phyloP scores from a whole-genome alignment of 2,888 invertebrate genomes.

The Orgyia antiqua region DNA sequence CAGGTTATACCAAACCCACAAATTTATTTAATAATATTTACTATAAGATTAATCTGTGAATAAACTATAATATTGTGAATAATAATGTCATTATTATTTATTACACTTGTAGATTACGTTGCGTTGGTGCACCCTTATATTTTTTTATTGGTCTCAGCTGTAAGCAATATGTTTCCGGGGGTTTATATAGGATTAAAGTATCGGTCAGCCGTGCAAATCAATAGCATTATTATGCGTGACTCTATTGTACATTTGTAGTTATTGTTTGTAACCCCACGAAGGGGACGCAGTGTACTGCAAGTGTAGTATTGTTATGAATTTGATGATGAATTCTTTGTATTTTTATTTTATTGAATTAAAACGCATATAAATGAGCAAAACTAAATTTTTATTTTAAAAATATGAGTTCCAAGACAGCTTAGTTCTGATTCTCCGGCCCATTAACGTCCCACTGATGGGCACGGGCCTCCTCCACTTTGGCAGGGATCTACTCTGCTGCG shows the following conservation, averaged over 20 bases:
- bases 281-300: conserved; percentile 13
- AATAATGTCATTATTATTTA: conserved; percentile 28
- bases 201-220: conserved; percentile 54
- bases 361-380: no score
- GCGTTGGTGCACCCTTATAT: conserved; percentile 20
- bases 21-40: no score
- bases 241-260: conserved; percentile 40
- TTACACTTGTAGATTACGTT: conserved; percentile 25
- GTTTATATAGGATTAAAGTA: conserved; percentile 55
- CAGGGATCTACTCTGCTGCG: no score
- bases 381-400: no score
- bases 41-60: not conserved
- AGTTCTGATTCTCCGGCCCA: no score
- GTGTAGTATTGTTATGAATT: conserved; percentile 12
- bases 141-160: conserved; percentile 48
- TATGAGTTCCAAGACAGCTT: no score
- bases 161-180: conserved; percentile 56
- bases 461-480: no score
- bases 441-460: no score
- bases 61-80: conserved; percentile 7
- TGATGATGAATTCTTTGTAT: no score
- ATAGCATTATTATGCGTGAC: conserved; percentile 54
- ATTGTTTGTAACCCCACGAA: conserved; percentile 34
- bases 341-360: no score
- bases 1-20: no score